Evolutionary conservation across 2,113 vertebrate genomes (phyloP), one percentile per base, ranked within the genome.

Genomic region (Donacobius atricapilla): DNA sequence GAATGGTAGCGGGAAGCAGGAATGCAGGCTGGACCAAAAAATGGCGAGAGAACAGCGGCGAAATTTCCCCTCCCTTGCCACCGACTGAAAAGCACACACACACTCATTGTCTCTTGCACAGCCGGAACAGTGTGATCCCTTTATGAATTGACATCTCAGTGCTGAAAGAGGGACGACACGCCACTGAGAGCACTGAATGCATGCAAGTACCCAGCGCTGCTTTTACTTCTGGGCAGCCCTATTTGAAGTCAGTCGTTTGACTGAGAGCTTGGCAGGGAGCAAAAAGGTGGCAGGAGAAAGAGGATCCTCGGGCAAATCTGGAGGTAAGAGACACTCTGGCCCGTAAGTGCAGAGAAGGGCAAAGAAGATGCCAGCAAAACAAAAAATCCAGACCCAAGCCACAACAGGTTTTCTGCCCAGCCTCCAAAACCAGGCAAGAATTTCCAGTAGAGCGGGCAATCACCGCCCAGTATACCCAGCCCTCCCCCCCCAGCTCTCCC

Each of bases 131-230:
- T 86, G 35, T 85, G 94, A 95, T 90, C 94, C 89, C 91, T 95
- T 87, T 91, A 92, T 95, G 90, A 90, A 96, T 94, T 91, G 95
- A 96, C 88, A 97, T 91, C 81, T 92, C 57, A 56, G 85, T 31
- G 76, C 82, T 96, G 82, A 94, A 82, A 89, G 89, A 88, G 71
- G 89, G 86, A 91, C 93, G 86, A 91, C 93, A 97, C 10, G 44
- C 89, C 17, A 13, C 89, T 79, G 89, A 86, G 87, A 91, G 82
- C 24, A 5, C 85, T 92, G 92, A 93, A 92, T 68, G 92, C 90
- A 79, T 9, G 2, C 89, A 96, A 94, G 78, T 31, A 82, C 77
- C 91, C 80, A 33, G 80, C 6, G 0, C 81, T 54, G 71, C 90
- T 89, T 89, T 84, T 83, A 77, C 89, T 89, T 64, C 91, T 94